Base-by-base conservation (phyloP, 1,140 invertebrate genomes). In the Harpegnathos saltator region DNA sequence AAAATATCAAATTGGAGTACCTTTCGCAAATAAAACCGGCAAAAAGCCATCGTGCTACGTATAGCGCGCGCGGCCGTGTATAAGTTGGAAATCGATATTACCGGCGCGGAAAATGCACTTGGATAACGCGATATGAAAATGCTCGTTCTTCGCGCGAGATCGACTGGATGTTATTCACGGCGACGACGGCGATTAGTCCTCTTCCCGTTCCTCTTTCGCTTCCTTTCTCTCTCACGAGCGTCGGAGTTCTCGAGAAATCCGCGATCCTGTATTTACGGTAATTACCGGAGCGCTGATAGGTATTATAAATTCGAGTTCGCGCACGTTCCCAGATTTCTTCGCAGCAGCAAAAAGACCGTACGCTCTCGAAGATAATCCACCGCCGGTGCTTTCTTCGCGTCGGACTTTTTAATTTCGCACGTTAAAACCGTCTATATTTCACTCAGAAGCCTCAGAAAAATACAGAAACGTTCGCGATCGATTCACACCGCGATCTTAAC, bases 1-100 rank as follows among this genome's bases (percentile, higher is more conserved):
- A 80, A 77, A 80, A 80, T 58, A 80, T 80, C 75, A 80, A 71
- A 71, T 80, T 59, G 52, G 54, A 80, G 22, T 82, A 66, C 24
- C 63, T 48, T 58, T 22, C 54, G 69, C 29, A 29, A 82, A 82
- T 82, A 74, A 78, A 80, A 80, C 69, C 44, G 52, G 1, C 22
- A 44, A 58, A 48, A 80, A 69, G 52, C 71, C 54, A 58, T 22
- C 52, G 50, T 58, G 24, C 17, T 11, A 14, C 22, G 29, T 17
- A 58, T n/a, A 56, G 24, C 12, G 33, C 26, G 38, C 38, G 9
- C 7, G 7, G 9, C 38, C 9, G 38, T 44, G 7, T 9, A 44
- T 44, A 44, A 24, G 19, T 19, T 62, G 19, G n/a, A 77, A 77
- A 80, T 52, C 65, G 58, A 80, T 77, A 66, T 44, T 17, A n/a